Conservation (phyloP, 2,888 invertebrate species). For the Nephrocerus scutellatus region DNA sequence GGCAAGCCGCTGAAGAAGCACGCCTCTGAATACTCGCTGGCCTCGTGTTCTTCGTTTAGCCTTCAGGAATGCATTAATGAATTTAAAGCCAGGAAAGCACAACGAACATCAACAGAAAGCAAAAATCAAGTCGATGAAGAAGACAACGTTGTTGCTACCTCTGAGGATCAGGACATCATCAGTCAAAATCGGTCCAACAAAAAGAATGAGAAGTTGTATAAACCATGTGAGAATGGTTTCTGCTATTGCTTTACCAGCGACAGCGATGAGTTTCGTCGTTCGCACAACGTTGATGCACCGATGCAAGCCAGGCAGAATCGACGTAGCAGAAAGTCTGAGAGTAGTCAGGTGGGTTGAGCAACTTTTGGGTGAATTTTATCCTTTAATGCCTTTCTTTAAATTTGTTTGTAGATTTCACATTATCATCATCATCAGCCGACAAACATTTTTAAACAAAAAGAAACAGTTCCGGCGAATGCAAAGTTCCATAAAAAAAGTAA, state of each 20-base stretch:
- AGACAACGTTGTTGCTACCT: not conserved
- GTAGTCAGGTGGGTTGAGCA: slow-evolving; percentile 26
- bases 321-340: slow-evolving; percentile 31
- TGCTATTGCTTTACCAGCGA: slow-evolving; percentile 47
- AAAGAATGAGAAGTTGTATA: slow-evolving; percentile 38
- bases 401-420: slow-evolving; percentile 13
- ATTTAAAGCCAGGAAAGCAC: slow-evolving; percentile 37
- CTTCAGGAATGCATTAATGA: slow-evolving; percentile 42
- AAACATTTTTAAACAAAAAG: not conserved
- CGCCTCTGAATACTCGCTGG: no score
- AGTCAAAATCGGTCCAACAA: slow-evolving; percentile 42
- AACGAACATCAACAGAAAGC: slow-evolving; percentile 34
- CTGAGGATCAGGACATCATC: slow-evolving; percentile 29
- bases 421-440: no score
- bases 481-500: no score
- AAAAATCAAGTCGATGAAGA: slow-evolving; percentile 24
- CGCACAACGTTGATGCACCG: slow-evolving; percentile 6
- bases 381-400: not conserved
- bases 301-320: slow-evolving; percentile 27
- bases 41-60: slow-evolving; percentile 39
- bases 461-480: slow-evolving; percentile 8
- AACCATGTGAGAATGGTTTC: slow-evolving; percentile 44
- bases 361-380: not conserved
- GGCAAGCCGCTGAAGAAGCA: no score
- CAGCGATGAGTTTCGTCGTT: slow-evolving; percentile 36